These are phyloP conservation scores for Ariolimax columbianus DNA, from an alignment of 2,888 invertebrate genomes.

Conservation along the genomic window DNA sequence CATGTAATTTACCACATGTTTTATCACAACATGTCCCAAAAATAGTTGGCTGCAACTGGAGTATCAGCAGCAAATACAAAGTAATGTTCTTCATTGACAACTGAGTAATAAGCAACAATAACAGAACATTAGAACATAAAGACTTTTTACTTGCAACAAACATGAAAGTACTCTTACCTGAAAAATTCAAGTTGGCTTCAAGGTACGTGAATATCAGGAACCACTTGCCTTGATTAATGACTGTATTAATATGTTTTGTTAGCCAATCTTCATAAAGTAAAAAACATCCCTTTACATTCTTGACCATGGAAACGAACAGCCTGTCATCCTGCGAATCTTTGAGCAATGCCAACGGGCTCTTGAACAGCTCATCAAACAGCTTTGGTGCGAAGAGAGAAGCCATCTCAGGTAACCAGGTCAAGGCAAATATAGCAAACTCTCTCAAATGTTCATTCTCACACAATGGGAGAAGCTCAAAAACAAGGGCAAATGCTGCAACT, in stretches of 20 bases:
- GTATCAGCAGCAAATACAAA: too few species aligned
- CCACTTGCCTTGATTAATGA: conserved; percentile 1
- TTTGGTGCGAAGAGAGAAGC: neutral
- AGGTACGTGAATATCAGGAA: conserved; percentile 5
- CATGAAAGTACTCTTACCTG: conserved; percentile 8
- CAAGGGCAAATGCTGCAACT: neutral
- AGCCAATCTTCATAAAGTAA: conserved; percentile 27
- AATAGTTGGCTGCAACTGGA: too few species aligned
- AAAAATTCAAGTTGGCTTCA: neutral
- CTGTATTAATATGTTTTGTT: neutral
- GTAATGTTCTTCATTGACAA: too few species aligned
- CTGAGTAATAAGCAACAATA: too few species aligned
- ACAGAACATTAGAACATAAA: too few species aligned
- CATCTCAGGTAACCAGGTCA: neutral
- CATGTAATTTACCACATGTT: too few species aligned
- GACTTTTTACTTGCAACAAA: too few species aligned
- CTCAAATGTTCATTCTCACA: neutral
- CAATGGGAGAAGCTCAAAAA: conserved; percentile 9
- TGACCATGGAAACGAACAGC: neutral
- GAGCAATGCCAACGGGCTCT: neutral
- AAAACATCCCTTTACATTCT: neutral
- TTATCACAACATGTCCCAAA: too few species aligned
- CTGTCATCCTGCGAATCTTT: neutral
- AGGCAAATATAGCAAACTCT: conserved; percentile 10
- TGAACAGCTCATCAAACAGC: neutral